phyloP scores from a whole-genome alignment of 2,113 vertebrate genomes.

The Tupaia tana region DNA sequence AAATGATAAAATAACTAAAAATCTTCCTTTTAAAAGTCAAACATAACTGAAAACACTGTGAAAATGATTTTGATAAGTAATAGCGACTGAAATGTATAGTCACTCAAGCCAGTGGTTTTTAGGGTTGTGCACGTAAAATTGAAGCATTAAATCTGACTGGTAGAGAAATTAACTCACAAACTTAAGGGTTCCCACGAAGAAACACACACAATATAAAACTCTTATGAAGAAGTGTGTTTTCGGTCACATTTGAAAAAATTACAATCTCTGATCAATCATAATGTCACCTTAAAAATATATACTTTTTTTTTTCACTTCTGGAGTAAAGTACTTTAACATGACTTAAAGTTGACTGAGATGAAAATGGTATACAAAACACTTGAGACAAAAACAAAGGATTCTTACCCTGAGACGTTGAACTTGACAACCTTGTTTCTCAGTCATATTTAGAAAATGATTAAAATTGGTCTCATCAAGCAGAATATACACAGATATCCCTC shows the following conservation, averaged over 20 bases:
- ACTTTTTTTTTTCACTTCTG: neutral
- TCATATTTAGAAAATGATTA: slow-evolving; percentile 93
- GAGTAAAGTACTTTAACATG: neutral
- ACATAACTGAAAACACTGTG: neutral
- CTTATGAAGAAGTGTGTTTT: neutral
- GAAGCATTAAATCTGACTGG: neutral
- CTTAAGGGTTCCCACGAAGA: neutral
- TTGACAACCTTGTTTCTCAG: slow-evolving; percentile 93
- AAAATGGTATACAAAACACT: neutral
- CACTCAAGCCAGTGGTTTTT: neutral
- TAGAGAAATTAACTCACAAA: neutral
- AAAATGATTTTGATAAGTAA: neutral
- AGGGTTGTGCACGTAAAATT: neutral
- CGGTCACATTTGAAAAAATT: neutral
- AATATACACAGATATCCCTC: slow-evolving; percentile 94
- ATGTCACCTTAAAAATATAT: neutral
- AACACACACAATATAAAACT: neutral
- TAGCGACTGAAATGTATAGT: neutral
- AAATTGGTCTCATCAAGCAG: slow-evolving; percentile 93
- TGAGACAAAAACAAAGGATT: neutral
- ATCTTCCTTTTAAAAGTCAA: neutral
- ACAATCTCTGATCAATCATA: neutral
- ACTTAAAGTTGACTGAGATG: neutral
- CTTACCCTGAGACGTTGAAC: slow-evolving; percentile 96
- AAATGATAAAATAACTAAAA: neutral